Base-by-base conservation (phyloP, 2,113 vertebrate species). In the Dasypus novemcinctus region DNA sequence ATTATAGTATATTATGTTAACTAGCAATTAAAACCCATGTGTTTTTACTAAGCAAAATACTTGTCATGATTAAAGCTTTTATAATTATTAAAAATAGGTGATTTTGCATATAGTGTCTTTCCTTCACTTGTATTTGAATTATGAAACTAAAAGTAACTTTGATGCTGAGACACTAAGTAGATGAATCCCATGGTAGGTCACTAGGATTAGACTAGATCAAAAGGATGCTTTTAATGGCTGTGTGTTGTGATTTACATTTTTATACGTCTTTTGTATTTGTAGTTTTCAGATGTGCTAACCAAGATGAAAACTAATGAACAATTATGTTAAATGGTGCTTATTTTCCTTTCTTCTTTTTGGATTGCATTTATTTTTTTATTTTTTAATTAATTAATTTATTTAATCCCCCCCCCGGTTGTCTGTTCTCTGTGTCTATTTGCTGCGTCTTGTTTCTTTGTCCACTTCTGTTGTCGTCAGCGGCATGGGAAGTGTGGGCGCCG, bases 21-120 rank as follows among this genome's bases (percentile, higher is more conserved):
- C 75, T 81, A 92, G 46, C 92, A 96, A 97, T 96, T 97, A 96
- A 97, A 95, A 97, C 64, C 63, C 61, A 80, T 68, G 75, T 61
- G 43, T 43, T 69, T 74, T 97, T 94, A 68, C 71, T 92, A 89
- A 93, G 75, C 52, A 84, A 87, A 93, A 72, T 64, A 41, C 75
- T 75, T 80, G 49, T 87, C 78, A 72, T 93, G 68, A 93, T 93
- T 82, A 92, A 95, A 92, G 41, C 61, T 90, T 92, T 95, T 86
- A 33, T 78, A 88, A 36, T 88, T 93, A 72, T 81, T 63, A 54
- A 66, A 90, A 79, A 68, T 81, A 74, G n/a, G 33, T 86, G 49
- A 79, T 87, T 83, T 91, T 93, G n/a, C 36, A 36, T 95, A 66
- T 49, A 75, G 11, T 80, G 78, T 72, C 18, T 25, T 81, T 84